A percentile compares a stretch with the other conserved stretches of the same genome.
These are phyloP conservation scores for Gallinago stenura DNA, from an alignment of 2,797 vertebrate genomes.

Conservation along the genomic window DNA sequence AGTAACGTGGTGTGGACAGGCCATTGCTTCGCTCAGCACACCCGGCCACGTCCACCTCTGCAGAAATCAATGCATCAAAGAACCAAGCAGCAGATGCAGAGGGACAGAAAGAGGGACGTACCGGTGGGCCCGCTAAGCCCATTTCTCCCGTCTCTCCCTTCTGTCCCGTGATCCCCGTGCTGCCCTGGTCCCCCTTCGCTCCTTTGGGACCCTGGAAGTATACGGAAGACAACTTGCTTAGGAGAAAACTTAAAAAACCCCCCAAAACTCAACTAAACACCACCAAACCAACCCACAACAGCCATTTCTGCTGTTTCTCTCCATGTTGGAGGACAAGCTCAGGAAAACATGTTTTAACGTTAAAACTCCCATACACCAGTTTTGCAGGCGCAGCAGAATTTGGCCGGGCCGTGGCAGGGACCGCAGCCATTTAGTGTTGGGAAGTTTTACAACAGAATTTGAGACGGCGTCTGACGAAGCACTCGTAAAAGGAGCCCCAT, in stretches of 20 bases:
- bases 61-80: not conserved
- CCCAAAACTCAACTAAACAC: too few relatives aligned
- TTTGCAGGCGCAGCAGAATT: not conserved
- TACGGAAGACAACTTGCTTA: constrained; percentile 5
- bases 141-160: constrained; percentile 92
- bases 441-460: not conserved
- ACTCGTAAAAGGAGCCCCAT: not conserved
- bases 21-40: not conserved
- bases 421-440: not conserved
- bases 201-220: constrained; percentile 86
- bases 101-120: constrained; percentile 52
- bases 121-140: constrained; percentile 87
- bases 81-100: not conserved
- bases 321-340: accelerated
- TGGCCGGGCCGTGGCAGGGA: not conserved
- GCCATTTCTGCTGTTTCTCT: not conserved
- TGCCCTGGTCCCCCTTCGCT: constrained; percentile 84
- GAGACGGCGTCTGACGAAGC: not conserved
- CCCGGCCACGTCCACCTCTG: accelerated
- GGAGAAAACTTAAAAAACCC: not conserved
- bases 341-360: accelerated
- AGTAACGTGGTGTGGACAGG: accelerated
- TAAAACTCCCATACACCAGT: not conserved
- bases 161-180: constrained; percentile 79
- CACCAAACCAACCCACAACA: not conserved